These are phyloP conservation scores for Drosophila prosaltans DNA, from an alignment of 1,140 invertebrate species.

Conservation along the genomic window DNA sequence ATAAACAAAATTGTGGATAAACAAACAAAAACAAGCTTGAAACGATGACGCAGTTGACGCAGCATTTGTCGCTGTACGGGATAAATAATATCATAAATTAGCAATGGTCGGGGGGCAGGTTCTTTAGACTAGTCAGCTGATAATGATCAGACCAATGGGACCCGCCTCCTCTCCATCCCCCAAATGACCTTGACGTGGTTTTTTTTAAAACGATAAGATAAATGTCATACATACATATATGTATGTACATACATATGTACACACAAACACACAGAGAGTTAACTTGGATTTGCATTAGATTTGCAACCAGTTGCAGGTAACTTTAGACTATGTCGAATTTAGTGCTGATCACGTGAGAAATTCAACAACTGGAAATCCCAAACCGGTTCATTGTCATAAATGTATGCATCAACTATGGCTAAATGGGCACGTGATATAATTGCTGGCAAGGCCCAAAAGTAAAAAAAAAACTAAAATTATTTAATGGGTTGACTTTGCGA, in stretches of 20 bases:
- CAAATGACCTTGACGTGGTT: conserved; percentile 3
- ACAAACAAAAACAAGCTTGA: conserved; percentile 24
- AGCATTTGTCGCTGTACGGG: no score
- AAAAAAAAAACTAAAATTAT: neutral
- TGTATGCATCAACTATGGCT: conserved; percentile 18
- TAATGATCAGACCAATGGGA: neutral
- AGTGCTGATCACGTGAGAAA: conserved; percentile 53
- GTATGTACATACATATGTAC: no score
- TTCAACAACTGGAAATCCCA: conserved; percentile 21
- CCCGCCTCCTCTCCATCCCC: neutral
- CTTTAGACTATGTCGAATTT: neutral
- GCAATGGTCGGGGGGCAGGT: conserved; percentile 21
- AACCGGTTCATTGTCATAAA: conserved; percentile 30
- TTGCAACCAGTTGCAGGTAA: neutral
- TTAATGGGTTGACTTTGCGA: neutral
- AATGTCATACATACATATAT: conserved; percentile 10
- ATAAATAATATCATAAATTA: conserved; percentile 43
- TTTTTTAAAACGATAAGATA: conserved; percentile 44
- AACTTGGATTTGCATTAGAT: conserved; percentile 1
- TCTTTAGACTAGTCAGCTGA: conserved; percentile 8
- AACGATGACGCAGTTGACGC: conserved; percentile 40
- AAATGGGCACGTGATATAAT: conserved; percentile 58
- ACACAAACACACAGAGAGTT: conserved; percentile 7
- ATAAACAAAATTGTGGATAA: conserved; percentile 28
- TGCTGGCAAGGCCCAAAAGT: conserved; percentile 8